Evolutionary conservation across 2,113 vertebrate genomes (phyloP).

Genomic region (Cisticola juncidis): DNA sequence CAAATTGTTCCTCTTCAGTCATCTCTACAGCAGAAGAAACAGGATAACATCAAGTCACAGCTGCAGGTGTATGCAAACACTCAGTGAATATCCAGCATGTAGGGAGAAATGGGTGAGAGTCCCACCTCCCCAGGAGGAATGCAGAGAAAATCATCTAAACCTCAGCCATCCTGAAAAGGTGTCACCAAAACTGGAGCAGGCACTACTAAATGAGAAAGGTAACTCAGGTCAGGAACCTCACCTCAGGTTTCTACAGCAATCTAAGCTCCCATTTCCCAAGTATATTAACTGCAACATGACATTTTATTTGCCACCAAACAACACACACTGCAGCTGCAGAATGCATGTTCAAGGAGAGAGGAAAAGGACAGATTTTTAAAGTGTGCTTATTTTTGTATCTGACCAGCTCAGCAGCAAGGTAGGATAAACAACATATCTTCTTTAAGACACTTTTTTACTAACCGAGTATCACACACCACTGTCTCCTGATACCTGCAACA

Average conservation of each 20-base stretch:
- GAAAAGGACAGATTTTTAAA: neutral
- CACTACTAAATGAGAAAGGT: neutral
- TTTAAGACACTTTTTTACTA: neutral
- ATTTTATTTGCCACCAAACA: neutral
- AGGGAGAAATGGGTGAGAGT: neutral
- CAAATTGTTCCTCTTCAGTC: constrained; percentile 95
- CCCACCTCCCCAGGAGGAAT: neutral
- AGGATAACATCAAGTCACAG: neutral
- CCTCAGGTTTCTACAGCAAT: neutral
- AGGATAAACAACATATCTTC: neutral
- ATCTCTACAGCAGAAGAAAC: constrained; percentile 77
- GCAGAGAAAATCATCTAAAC: neutral
- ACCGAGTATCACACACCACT: neutral
- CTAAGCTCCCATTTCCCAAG: neutral
- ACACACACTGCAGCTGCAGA: neutral
- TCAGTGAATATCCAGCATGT: neutral
- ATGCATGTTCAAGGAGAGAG: neutral
- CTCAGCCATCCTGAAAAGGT: neutral
- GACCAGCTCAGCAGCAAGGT: neutral
- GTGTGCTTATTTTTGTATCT: fast-evolving
- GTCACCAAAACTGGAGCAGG: neutral
- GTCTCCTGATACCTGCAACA: neutral
- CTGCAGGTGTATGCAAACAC: neutral
- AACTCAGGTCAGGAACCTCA: neutral
- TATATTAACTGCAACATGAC: neutral